Percentiles rank a stretch among this genome's conserved stretches.
Evolutionary conservation across 2,113 vertebrate genomes (phyloP).

Genomic region (Marcusenius ussheri): DNA sequence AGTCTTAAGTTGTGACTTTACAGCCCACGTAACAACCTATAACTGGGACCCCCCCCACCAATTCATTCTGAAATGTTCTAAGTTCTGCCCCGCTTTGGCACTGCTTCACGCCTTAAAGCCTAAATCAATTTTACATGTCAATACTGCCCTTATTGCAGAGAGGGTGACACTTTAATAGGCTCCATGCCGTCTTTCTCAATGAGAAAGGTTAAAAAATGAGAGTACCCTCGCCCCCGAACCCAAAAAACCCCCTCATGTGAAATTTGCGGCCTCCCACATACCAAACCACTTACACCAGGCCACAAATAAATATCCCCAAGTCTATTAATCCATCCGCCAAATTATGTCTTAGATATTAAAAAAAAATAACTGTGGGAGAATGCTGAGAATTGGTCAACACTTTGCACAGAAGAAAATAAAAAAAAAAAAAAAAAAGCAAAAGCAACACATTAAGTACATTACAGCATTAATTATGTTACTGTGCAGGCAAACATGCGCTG

Average conservation of each 20-base stretch:
- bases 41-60: not conserved
- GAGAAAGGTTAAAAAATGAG: conserved; percentile 1
- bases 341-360: not conserved
- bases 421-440: not conserved
- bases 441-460: not conserved
- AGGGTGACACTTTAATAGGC: not conserved
- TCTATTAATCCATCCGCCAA: not conserved
- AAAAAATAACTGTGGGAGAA: not conserved
- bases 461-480: not conserved
- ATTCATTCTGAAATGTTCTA: not conserved
- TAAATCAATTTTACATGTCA: not conserved
- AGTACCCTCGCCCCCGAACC: not conserved
- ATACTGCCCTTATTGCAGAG: not conserved
- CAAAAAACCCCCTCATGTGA: conserved; percentile 35
- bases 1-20: not conserved
- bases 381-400: not conserved
- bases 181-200: not conserved
- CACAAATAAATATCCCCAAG: conserved; percentile 35
- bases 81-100: not conserved
- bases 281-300: conserved; percentile 29
- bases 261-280: conserved; percentile 18
- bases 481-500: not conserved
- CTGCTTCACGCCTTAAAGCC: not conserved
- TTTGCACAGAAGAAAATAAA: not conserved
- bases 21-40: not conserved